Base-by-base conservation (phyloP, 2,888 invertebrate species). In the Pristionchus fissidentatus region DNA sequence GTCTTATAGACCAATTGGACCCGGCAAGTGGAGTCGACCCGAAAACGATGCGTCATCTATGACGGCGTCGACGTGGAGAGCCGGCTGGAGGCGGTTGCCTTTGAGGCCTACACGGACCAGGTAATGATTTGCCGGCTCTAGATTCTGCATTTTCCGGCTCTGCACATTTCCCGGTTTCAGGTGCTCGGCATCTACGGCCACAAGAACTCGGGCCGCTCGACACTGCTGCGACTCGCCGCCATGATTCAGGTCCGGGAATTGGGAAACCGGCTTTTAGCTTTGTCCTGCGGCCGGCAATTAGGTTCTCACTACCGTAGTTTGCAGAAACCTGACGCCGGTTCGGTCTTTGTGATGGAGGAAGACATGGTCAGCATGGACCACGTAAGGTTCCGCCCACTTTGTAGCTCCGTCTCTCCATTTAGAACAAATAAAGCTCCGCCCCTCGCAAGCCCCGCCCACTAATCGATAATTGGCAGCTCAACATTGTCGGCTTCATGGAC, bases 161-260 rank as follows among this genome's bases (percentile, higher is more conserved):
- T 57, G n/a, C 22, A 26, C 3, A 55, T 13, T 55, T 55, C 7
- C 55, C 55, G 55, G 55, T n/a, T 55, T 38, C 70, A 70, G 70
- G 70, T 70, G n/a, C 70, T 70, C 70, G 70, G 70, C 70, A 70
- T 70, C 70, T 70, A 70, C 70, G 70, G 70, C 41, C 70, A 70
- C 70, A 70, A 70, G 70, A 70, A 70, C 70, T 70, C 70, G 43
- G 70, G 70, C 26, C 70, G 70, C 41, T 70, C 70, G 41, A 70
- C 70, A 41, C 70, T 70, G 38, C 70, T 70, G 22, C 70, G 70
- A 0, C 70, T 70, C 70, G 70, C 70, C 43, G 70, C 70, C 1
- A 70, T 70, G 70, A 70, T 70, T n/a, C 70, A 70, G 70, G 70
- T 70, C 70, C 41, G 70, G 29, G 15, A 26, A n/a, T 38, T 3